These are phyloP conservation scores for Alectoris magna DNA, from an alignment of 2,797 vertebrate genomes.

Conservation along the genomic window DNA sequence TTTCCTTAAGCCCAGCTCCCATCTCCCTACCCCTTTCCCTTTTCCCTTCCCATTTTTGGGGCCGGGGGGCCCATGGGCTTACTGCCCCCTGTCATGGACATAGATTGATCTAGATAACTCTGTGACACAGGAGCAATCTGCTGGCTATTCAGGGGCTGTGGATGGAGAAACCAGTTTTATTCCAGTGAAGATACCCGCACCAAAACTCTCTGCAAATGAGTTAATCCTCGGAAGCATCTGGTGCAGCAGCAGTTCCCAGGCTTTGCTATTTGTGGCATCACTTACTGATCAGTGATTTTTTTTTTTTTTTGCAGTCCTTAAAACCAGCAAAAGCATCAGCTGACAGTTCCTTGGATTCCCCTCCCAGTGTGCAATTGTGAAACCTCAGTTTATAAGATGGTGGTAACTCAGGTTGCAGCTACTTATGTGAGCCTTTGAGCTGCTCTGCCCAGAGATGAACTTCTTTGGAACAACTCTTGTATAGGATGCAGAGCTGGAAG, in stretches of 20 bases:
- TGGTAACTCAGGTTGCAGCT: neutral
- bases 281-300: neutral
- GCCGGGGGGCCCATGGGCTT: no score
- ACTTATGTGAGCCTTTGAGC: neutral
- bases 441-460: neutral
- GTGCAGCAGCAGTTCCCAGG: constrained; percentile 11
- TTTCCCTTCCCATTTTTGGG: no score
- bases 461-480: neutral
- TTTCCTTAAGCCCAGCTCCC: no score
- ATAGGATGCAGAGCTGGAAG: neutral
- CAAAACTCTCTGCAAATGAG: neutral
- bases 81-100: no score
- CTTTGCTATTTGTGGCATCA: constrained; percentile 20
- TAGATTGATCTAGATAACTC: no score
- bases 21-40: no score
- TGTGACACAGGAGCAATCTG: neutral
- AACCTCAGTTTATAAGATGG: neutral
- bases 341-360: neutral
- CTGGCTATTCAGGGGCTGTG: neutral
- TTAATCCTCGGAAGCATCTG: constrained; percentile 52
- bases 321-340: neutral
- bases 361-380: neutral
- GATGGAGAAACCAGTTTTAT: neutral
- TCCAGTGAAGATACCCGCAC: neutral
- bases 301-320: neutral